These are phyloP conservation scores for Molossus alvarezi DNA, from an alignment of 2,797 vertebrate genomes.

Conservation along the genomic window DNA sequence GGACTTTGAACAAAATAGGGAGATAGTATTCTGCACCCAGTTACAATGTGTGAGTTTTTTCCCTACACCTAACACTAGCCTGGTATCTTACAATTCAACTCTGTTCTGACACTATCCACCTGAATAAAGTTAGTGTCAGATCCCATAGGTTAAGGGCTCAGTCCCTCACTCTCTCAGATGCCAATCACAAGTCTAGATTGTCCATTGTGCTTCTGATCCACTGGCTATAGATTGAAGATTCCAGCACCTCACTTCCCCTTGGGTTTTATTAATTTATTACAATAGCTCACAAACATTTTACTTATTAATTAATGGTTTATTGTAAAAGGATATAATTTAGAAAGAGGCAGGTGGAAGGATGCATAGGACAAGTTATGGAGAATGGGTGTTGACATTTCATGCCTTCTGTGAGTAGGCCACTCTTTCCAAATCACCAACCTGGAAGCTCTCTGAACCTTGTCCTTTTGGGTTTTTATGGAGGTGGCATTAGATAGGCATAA, in stretches of 20 bases:
- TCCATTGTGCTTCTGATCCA: neutral
- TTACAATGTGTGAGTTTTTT: neutral
- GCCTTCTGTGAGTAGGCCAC: neutral
- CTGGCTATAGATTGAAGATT: neutral
- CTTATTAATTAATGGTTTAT: neutral
- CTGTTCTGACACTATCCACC: neutral
- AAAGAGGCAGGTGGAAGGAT: neutral
- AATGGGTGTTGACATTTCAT: neutral
- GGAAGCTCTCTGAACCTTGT: neutral
- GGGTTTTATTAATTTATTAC: neutral
- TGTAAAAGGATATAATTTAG: neutral
- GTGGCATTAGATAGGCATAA: neutral
- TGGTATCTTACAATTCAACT: neutral
- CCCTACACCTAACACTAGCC: neutral
- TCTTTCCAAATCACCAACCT: neutral
- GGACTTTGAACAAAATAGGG: neutral
- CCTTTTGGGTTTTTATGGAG: neutral
- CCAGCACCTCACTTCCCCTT: neutral
- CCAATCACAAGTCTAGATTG: neutral
- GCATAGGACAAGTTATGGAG: neutral
- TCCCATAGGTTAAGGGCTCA: neutral
- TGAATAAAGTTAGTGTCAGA: neutral
- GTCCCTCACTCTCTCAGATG: neutral
- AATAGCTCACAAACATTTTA: neutral
- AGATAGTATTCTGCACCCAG: neutral